Conservation (phyloP, 1,140 invertebrate species). For the Choristoneura fumiferana region DNA sequence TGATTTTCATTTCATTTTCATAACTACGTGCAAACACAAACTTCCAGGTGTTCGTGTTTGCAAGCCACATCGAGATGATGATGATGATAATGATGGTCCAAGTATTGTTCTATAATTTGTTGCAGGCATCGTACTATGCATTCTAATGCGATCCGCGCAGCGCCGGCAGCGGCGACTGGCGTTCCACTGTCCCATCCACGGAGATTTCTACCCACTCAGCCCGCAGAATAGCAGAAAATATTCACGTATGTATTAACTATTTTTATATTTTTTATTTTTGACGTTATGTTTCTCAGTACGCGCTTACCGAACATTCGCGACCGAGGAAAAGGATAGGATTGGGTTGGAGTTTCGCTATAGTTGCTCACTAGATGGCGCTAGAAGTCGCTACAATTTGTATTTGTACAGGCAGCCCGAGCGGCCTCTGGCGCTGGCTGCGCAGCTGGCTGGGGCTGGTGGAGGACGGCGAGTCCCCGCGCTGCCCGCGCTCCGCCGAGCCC, state of each 20-base stretch:
- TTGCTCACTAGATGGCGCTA: not conserved
- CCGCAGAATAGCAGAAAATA: conserved; percentile 79
- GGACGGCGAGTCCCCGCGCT: conserved; percentile 81
- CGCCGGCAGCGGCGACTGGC: conserved; percentile 83
- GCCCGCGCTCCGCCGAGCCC: conserved; percentile 83
- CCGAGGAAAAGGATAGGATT: no score
- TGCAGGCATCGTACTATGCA: conserved; percentile 79
- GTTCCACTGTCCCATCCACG: conserved; percentile 88
- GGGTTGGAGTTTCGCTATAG: no score
- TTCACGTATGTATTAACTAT: conserved; percentile 51
- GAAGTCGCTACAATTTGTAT: not conserved
- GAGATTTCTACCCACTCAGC: conserved; percentile 87
- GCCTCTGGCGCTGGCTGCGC: conserved; percentile 68
- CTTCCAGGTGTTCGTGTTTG: no score
- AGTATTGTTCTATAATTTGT: no score
- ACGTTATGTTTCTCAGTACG: no score
- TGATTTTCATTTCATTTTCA: no score
- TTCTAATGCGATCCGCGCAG: conserved; percentile 82
- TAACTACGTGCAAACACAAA: no score
- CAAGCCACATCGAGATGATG: no score
- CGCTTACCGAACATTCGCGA: no score
- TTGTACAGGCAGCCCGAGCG: conserved; percentile 50
- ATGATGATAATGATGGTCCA: no score
- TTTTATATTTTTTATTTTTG: no score
- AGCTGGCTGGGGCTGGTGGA: conserved; percentile 77